Evolutionary conservation across 2,113 vertebrate genomes (phyloP), one percentile per base, ranked within the genome.

Genomic region (Panurus biarmicus): DNA sequence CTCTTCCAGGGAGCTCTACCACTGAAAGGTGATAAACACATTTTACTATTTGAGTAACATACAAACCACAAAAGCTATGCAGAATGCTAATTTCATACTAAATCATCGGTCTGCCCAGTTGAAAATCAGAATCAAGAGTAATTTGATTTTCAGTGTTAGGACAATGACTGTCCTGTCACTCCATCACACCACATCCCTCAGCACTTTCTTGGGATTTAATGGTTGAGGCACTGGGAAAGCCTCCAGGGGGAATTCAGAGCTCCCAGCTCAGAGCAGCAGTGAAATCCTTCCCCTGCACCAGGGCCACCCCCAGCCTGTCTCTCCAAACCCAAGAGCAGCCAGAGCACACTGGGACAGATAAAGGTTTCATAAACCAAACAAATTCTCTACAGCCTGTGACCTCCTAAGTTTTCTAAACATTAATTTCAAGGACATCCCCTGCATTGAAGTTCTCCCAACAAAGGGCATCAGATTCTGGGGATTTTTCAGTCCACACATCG

Each of bases 1-100:
- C 66, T 78, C 77, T 93, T 85, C 77, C 91, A 91, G 74, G 57
- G 81, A 96, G 84, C 70, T 85, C 66, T 77, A 74, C 29, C 78
- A 94, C 77, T 60, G 44, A 8, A 74, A 82, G 53, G 64, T 23
- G 87, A 92, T 61, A 89, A 96, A 75, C 77, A 67, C 61, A 62
- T 81, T 89, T 91, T 38, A 64, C 85, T 66, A 24, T 56, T 29
- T 9, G 28, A 64, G 40, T 81, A 81, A 28, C 44, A 44, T 0
- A 58, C 44, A 61, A 40, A 40, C 33, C 77, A 60, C 13, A 17
- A 65, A 69, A 73, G 16, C 62, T 53, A 16, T 6, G 29, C 29
- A 74, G 79, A 69, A 87, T 7, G 25, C 45, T 80, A 83, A 83
- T 42, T 77, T 36, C 45, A 61, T 25, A 69, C 25, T 40, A 31